phyloP scores from a whole-genome alignment of 2,888 invertebrate species.

The Pyrrhia umbra region DNA sequence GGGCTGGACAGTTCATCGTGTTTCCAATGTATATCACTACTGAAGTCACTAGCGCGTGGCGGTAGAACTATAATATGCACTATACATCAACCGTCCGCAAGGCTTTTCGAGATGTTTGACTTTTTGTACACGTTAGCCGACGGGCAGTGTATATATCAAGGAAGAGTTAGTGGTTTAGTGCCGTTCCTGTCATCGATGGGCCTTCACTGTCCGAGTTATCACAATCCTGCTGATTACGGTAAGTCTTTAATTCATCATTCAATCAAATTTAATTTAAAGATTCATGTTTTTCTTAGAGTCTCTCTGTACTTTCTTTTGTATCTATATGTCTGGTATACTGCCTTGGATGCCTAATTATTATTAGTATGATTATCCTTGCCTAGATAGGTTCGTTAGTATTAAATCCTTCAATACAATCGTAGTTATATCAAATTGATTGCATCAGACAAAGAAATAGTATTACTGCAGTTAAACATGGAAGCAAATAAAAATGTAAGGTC shows the following conservation, averaged over 20 bases:
- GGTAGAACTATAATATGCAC: slow-evolving; percentile 98
- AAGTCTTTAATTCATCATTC: slow-evolving; percentile 65
- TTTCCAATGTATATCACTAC: slow-evolving; percentile 96
- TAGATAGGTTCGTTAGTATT: neutral
- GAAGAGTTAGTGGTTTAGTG: slow-evolving; percentile 95
- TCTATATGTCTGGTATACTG: neutral
- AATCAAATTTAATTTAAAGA: neutral
- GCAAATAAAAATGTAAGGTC: slow-evolving; percentile 13
- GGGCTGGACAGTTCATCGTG: slow-evolving; percentile 98
- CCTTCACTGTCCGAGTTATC: slow-evolving; percentile 97
- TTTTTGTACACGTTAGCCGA: slow-evolving; percentile 97
- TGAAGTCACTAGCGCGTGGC: slow-evolving; percentile 96
- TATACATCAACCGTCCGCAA: slow-evolving; percentile 98
- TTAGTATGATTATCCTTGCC: neutral
- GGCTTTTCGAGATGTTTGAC: slow-evolving; percentile 98
- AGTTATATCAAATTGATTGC: slow-evolving; percentile 7
- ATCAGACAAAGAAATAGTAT: slow-evolving; percentile 1
- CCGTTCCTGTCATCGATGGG: slow-evolving; percentile 96
- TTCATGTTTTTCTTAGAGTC: neutral
- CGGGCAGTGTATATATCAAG: slow-evolving; percentile 98
- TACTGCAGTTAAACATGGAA: slow-evolving; percentile 25
- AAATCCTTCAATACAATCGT: neutral
- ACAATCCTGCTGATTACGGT: slow-evolving; percentile 99
- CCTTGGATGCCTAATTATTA: neutral
- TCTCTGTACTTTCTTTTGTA: neutral